phyloP scores from a whole-genome alignment of 64 coral and sea anemone species.

The Acropora tenuis region DNA sequence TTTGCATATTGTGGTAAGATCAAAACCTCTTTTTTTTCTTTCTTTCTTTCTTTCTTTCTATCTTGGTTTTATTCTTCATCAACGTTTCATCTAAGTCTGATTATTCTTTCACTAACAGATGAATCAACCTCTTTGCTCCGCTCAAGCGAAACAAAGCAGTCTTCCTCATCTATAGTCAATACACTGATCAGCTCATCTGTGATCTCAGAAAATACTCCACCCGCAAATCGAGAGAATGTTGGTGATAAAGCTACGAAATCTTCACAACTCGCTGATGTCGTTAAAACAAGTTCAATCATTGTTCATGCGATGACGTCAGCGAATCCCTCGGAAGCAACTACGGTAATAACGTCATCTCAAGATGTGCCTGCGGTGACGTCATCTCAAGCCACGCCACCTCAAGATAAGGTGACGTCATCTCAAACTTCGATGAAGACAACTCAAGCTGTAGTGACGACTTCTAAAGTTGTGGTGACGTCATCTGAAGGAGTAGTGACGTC shows the following conservation, averaged over 20 bases:
- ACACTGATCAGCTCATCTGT: neutral
- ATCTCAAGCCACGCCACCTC: neutral
- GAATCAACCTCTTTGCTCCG: neutral
- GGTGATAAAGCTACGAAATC: neutral
- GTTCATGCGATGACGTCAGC: neutral
- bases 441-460: neutral
- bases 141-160: neutral
- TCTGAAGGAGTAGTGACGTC: neutral
- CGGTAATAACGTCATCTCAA: neutral
- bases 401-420: neutral
- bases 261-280: neutral
- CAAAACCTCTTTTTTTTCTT: neutral
- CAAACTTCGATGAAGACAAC: neutral
- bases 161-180: neutral
- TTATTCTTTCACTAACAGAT: neutral
- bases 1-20: conserved; percentile 24
- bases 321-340: neutral
- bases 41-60: too few species aligned
- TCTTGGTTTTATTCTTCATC: too few species aligned
- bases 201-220: neutral
- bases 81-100: too few species aligned
- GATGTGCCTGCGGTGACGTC: neutral
- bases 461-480: neutral
- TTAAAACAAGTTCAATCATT: neutral
- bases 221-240: neutral